Evolutionary conservation across 2,113 vertebrate genomes (phyloP), one percentile per base, ranked within the genome.

Genomic region (Vicugna pacos): DNA sequence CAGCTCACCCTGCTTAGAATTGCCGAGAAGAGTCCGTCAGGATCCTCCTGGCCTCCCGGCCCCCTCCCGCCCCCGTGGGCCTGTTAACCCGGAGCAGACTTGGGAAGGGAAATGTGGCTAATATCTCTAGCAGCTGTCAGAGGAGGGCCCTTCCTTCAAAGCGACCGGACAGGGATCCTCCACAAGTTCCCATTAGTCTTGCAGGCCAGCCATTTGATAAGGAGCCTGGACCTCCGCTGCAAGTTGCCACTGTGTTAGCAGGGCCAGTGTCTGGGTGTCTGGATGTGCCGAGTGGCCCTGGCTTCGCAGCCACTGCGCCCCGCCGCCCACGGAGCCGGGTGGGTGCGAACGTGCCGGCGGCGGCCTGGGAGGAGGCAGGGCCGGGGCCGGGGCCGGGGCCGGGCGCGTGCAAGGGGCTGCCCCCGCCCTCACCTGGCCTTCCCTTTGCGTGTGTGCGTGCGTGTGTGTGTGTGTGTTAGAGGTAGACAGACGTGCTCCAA

Each of bases 61-160:
- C 62, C 81, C 80, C 77, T n/a, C 82, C 89, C 58, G 26, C 87
- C 77, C 91, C 58, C 28, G 9, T 5, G 15, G 93, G 88, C 85
- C 96, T 62, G 95, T 58, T 92, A 97, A 95, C 98, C 97, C 96
- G 35, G 69, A 98, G 92, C 98, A 97, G 98, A 97, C 97, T 97
- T 93, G 98, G 92, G 48, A 62, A 94, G 96, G 97, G 97, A 54
- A 96, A 93, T 88, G 96, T 97, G 97, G 98, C 93, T 94, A 97
- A 97, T 86, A 92, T 97, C 93, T 95, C 96, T 28, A 94, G 90
- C 98, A 97, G 98, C 98, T 97, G 97, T 97, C 96, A 56, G 58
- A 69, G 28, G 77, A 69, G 67, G 91, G 96, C 24, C 97, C 95
- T 89, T 82, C 60, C 95, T 94, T 94, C 96, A 11, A 92, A 75